Percentiles rank a stretch among this genome's conserved stretches.
Evolutionary conservation across 2,888 invertebrate genomes (phyloP).

Genomic region (Doris montereyensis): DNA sequence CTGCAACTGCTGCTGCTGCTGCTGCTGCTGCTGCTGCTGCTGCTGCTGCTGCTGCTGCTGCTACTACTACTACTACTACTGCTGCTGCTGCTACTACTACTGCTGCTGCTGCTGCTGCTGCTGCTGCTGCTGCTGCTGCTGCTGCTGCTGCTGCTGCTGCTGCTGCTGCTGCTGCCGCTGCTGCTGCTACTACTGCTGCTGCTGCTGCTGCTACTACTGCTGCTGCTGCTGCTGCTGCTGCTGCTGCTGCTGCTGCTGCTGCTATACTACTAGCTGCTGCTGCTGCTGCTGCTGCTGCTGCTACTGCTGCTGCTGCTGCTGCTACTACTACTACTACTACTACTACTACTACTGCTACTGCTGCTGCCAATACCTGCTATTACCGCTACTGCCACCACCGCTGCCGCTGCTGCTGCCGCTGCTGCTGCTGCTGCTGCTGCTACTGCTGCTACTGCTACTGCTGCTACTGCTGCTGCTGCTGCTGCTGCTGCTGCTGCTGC

Average conservation of each 20-base stretch:
- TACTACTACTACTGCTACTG: constrained; percentile 4
- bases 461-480: neutral
- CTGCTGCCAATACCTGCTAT: neutral
- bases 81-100: neutral
- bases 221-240: no score
- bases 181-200: neutral
- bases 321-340: constrained; percentile 2
- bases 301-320: no score
- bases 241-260: no score
- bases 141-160: constrained; percentile 2
- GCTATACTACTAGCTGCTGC: no score
- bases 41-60: constrained; percentile 1
- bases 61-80: constrained; percentile 9
- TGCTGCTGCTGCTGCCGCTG: neutral
- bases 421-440: constrained; percentile 1
- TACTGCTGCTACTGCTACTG: neutral
- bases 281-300: no score
- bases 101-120: neutral
- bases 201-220: no score
- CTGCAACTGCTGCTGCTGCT: constrained; percentile 15
- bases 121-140: neutral
- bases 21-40: constrained; percentile 20
- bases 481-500: neutral
- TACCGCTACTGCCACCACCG: neutral
- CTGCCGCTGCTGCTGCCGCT: neutral